Conservation (phyloP, 2,888 invertebrate species). For the Campopleginae sp. region DNA sequence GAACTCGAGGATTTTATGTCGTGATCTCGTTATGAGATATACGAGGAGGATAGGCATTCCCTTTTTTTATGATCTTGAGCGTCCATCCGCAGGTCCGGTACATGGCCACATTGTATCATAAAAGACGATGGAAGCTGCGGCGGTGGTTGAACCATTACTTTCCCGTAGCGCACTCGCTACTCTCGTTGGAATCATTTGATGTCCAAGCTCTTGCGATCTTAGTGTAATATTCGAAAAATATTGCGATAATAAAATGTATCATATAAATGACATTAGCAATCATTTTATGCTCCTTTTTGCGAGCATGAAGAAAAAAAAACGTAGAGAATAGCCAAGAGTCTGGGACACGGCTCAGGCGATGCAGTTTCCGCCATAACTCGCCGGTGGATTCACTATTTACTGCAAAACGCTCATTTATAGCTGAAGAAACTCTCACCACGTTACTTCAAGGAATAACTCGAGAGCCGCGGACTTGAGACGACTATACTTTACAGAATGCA, state of each 20-base stretch:
- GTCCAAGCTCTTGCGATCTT: not conserved
- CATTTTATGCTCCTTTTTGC: not conserved
- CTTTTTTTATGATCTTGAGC: slow-evolving; percentile 59
- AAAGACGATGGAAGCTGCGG: slow-evolving; percentile 50
- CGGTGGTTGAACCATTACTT: slow-evolving; percentile 51
- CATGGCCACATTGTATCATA: slow-evolving; percentile 59
- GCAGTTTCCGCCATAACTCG: not conserved
- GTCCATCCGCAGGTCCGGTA: slow-evolving; percentile 38
- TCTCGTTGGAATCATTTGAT: slow-evolving; percentile 36
- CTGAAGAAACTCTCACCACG: slow-evolving; percentile 34
- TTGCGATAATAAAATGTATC: slow-evolving; percentile 1
- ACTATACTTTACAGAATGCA: slow-evolving; percentile 57
- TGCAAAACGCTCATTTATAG: slow-evolving; percentile 47
- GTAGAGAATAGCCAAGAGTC: not conserved
- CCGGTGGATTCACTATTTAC: slow-evolving; percentile 30
- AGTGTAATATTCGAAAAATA: slow-evolving; percentile 19
- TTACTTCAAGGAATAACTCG: slow-evolving; percentile 10
- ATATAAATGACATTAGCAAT: slow-evolving; percentile 11
- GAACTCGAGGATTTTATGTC: slow-evolving; percentile 57
- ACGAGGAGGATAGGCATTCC: slow-evolving; percentile 47
- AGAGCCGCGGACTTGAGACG: slow-evolving; percentile 16
- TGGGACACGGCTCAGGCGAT: not conserved
- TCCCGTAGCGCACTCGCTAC: slow-evolving; percentile 7
- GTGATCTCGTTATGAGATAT: slow-evolving; percentile 64
- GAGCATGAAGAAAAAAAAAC: not conserved